phyloP scores from a whole-genome alignment of 2,113 vertebrate species.

The Glaucomys volans region DNA sequence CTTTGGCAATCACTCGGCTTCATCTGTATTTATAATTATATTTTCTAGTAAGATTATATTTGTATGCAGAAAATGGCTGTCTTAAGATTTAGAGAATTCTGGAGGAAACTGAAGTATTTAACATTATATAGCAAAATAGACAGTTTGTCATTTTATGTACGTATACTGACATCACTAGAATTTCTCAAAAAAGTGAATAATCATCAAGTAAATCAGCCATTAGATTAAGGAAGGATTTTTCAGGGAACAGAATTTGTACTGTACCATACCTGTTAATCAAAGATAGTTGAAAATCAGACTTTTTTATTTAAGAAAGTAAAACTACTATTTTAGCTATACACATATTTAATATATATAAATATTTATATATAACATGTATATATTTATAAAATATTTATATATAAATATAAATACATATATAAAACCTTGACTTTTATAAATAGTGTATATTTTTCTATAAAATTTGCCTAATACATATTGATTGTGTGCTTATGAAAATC shows the following conservation, averaged over 20 bases:
- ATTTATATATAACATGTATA: too few species aligned
- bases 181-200: background rate
- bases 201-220: constrained; percentile 17
- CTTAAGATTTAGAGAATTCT: background rate
- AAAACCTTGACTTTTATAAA: background rate
- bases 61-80: constrained; percentile 25
- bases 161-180: background rate
- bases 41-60: constrained; percentile 46
- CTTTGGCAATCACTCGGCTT: background rate
- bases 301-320: constrained; percentile 32
- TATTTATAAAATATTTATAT: too few species aligned
- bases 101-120: constrained; percentile 32
- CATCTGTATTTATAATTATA: constrained; percentile 12
- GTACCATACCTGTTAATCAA: background rate
- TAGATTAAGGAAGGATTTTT: constrained; percentile 10
- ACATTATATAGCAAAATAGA: background rate
- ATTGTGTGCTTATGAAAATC: background rate
- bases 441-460: background rate
- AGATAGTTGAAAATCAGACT: background rate
- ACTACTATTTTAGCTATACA: constrained; percentile 15
- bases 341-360: background rate
- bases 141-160: background rate
- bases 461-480: background rate
- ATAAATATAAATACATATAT: too few species aligned
- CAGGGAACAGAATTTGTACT: background rate